These are phyloP conservation scores for Dreissena polymorpha DNA, from an alignment of 1,140 invertebrate genomes.

Conservation along the genomic window DNA sequence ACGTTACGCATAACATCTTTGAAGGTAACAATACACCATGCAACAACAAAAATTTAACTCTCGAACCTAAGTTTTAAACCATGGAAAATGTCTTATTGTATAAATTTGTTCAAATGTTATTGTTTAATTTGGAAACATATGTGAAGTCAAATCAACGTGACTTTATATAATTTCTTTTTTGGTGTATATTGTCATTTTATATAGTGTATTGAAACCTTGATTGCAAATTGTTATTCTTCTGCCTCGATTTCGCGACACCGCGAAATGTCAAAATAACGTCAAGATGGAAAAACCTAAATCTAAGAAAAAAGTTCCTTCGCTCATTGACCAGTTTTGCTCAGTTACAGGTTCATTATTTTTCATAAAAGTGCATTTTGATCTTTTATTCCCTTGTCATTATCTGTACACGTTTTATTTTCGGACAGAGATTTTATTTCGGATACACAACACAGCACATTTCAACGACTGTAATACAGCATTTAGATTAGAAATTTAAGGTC, in stretches of 20 bases:
- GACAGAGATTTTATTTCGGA: background rate
- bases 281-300: background rate
- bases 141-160: too few relatives aligned
- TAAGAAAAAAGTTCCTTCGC: background rate
- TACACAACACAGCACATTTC: background rate
- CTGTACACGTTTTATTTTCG: background rate
- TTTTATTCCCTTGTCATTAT: background rate
- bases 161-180: too few relatives aligned
- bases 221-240: background rate
- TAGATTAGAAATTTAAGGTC: background rate
- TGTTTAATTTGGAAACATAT: too few relatives aligned
- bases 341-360: background rate
- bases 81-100: too few relatives aligned
- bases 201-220: too few relatives aligned
- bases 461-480: background rate
- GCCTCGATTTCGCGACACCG: constrained; percentile 4
- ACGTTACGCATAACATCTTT: too few relatives aligned
- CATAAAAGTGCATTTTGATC: background rate
- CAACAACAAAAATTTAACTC: too few relatives aligned
- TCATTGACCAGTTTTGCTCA: constrained; percentile 2
- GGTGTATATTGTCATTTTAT: too few relatives aligned
- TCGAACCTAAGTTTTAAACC: too few relatives aligned
- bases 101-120: too few relatives aligned
- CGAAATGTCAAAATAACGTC: constrained; percentile 4
- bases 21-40: too few relatives aligned